These are phyloP conservation scores for Atta cephalotes DNA, from an alignment of 1,140 invertebrate genomes.

Conservation along the genomic window DNA sequence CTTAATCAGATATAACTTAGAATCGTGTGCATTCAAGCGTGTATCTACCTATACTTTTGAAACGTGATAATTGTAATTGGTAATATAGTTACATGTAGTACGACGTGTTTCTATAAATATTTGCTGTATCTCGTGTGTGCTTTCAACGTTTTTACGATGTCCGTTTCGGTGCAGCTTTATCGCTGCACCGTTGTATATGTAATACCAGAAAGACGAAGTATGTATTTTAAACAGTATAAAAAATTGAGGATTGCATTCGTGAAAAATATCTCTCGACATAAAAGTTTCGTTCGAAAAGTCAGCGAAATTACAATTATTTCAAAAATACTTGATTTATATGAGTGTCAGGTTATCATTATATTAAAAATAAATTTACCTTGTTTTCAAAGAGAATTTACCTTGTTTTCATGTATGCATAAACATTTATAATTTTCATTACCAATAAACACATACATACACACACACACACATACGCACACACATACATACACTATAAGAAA, in stretches of 20 bases:
- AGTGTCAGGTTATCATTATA: background rate
- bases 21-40: conserved; percentile 18
- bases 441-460: background rate
- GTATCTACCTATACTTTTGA: conserved; percentile 34
- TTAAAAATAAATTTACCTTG: conserved; percentile 16
- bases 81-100: conserved; percentile 68
- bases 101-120: conserved; percentile 69
- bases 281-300: background rate
- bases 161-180: conserved; percentile 29
- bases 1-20: conserved; percentile 21
- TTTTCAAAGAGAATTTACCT: background rate
- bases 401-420: background rate
- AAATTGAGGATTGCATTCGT: conserved; percentile 20
- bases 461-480: background rate
- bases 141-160: conserved; percentile 69
- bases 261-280: conserved; percentile 39
- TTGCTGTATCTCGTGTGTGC: conserved; percentile 72
- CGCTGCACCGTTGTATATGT: conserved; percentile 1
- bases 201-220: conserved; percentile 10
- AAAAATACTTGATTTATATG: conserved; percentile 41
- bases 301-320: background rate
- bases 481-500: background rate
- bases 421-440: conserved; percentile 28
- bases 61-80: conserved; percentile 53
- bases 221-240: conserved; percentile 33